Evolutionary conservation across 2,113 vertebrate species (phyloP).

Genomic region (Sylvia atricapilla): DNA sequence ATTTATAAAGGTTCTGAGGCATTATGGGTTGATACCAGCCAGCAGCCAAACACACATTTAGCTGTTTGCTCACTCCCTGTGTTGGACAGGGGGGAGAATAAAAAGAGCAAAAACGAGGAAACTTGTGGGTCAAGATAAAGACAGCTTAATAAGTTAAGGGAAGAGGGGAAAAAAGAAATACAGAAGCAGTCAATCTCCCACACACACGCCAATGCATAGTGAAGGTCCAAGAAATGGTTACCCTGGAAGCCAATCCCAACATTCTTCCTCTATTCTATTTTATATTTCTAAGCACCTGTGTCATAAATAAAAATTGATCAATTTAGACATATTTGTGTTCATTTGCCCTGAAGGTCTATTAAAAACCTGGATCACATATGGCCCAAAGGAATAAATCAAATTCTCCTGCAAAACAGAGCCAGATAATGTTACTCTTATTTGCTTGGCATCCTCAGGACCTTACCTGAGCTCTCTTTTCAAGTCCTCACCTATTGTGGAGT

Average conservation of each 20-base stretch:
- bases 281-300: neutral
- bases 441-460: neutral
- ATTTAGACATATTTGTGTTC: neutral
- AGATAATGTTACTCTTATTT: neutral
- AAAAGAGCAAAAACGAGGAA: neutral
- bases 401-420: neutral
- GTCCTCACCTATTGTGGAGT: neutral
- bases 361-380: neutral
- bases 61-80: neutral
- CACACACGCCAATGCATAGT: neutral
- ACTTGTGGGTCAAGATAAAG: neutral
- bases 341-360: neutral
- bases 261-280: neutral
- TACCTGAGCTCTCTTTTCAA: neutral
- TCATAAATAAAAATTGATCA: neutral
- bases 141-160: neutral
- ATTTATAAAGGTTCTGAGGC: neutral
- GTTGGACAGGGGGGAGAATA: fast-evolving
- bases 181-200: neutral
- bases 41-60: neutral
- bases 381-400: neutral
- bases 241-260: neutral
- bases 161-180: neutral
- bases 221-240: neutral
- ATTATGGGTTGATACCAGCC: neutral